phyloP scores from a whole-genome alignment of 2,888 invertebrate species.

The Elmis aenea region DNA sequence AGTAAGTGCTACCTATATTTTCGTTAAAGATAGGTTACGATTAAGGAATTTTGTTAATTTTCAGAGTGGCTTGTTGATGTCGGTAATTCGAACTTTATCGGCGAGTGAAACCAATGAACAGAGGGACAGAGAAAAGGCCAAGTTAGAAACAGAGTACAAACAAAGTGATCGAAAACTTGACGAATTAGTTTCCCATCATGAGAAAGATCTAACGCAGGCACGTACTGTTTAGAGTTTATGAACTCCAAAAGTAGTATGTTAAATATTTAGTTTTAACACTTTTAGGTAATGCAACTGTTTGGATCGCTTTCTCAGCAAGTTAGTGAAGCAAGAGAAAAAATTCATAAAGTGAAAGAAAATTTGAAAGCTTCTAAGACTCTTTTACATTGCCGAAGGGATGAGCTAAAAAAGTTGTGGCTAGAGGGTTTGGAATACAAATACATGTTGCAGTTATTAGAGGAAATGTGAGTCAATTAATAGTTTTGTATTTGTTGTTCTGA shows the following conservation, averaged over 20 bases:
- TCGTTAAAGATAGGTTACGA: conserved; percentile 4
- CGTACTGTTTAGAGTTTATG: conserved; percentile 1
- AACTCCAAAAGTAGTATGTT: too few species aligned
- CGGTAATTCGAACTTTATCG: conserved; percentile 90
- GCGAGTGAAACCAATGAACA: conserved; percentile 93
- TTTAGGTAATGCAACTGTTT: conserved; percentile 60
- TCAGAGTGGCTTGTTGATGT: conserved; percentile 84
- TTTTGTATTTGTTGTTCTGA: conserved; percentile 2
- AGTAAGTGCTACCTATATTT: conserved; percentile 48
- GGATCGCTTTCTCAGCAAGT: conserved; percentile 71
- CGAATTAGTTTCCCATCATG: conserved; percentile 81
- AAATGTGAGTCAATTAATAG: conserved; percentile 62
- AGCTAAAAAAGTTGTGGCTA: conserved; percentile 88
- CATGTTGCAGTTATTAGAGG: conserved; percentile 79
- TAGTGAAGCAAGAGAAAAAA: conserved; percentile 69
- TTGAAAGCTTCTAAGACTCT: conserved; percentile 78
- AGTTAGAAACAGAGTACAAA: conserved; percentile 89
- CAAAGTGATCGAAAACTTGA: conserved; percentile 86
- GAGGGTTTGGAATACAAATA: conserved; percentile 96
- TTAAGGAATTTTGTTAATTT: neutral
- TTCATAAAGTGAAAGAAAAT: conserved; percentile 74
- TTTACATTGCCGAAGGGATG: conserved; percentile 85
- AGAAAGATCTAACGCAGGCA: conserved; percentile 80
- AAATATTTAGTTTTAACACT: conserved; percentile 20
- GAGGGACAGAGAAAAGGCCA: conserved; percentile 85